Base-by-base conservation (phyloP, 2,888 invertebrate species). In the Caenorhabditis zanzibari region DNA sequence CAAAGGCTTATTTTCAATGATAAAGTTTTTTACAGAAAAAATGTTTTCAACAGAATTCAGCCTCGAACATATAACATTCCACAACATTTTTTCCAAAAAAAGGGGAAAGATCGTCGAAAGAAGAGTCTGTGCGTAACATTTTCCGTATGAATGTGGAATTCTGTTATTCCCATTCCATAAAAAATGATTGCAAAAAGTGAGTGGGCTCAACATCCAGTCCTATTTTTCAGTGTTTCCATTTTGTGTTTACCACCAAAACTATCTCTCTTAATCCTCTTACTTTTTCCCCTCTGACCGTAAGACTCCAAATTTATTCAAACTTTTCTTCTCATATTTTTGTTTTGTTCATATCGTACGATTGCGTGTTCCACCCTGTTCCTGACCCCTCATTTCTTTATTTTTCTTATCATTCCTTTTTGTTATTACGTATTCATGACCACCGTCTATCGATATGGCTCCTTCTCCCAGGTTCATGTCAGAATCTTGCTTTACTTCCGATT, bases 201-300 rank as follows among this genome's bases (percentile, higher is more conserved):
- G 54, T 16, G 35, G 24, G 56, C 47, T 41, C 47, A 35, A 49
- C 28, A 49, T 72, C 47, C 44, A 32, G 28, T 24, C n/a, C 54
- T 54, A 28, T 28, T 58, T 64, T 41, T 26, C 28, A 14, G 14
- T 32, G 35, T 52, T 49, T 64, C 52, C 28, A 52, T n/a, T 7
- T 7, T 38, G 14, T 47, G 56, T 59, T 47, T 71, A 41, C 44
- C 7, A 35, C 26, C 24, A 52, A 52, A 73, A 73, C 47, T 49
- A 64, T 35, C 35, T 35, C 41, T 38, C 54, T 38, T 74, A 74
- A 74, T 74, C 74, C 74, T 74, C 74, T 74, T 74, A 74, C 64
- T 69, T 63, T 63, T 47, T n/a, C 12, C 52, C 26, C 54, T 54
- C 41, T 41, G 49, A 63, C 73, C 49, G 73, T 73, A 38, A 52